phyloP scores from a whole-genome alignment of 53 echinoderm and acorn worm genomes.

The Crossaster papposus region DNA sequence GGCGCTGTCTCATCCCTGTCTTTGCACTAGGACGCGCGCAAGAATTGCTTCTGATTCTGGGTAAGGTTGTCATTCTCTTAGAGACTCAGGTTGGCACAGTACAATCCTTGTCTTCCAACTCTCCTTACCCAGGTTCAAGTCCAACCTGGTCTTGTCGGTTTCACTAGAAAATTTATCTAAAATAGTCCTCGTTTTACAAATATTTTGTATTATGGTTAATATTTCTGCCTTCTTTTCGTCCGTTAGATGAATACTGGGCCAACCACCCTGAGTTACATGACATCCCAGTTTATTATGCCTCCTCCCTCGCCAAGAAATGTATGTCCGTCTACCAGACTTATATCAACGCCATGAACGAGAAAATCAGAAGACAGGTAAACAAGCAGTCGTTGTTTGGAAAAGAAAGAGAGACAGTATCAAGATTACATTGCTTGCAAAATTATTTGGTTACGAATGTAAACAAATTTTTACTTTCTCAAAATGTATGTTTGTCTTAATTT shows the following conservation, averaged over 20 bases:
- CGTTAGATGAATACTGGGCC: slow-evolving; percentile 93
- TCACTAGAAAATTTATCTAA: too few species aligned
- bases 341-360: slow-evolving; percentile 98
- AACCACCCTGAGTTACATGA: slow-evolving; percentile 97
- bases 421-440: too few species aligned
- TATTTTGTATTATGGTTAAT: too few species aligned
- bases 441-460: too few species aligned
- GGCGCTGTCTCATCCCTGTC: slow-evolving; percentile 95
- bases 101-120: too few species aligned
- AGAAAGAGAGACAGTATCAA: too few species aligned
- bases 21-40: slow-evolving; percentile 94
- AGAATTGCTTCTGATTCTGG: slow-evolving; percentile 85
- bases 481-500: neutral
- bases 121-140: too few species aligned
- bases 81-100: too few species aligned
- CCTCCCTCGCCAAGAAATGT: slow-evolving; percentile 94
- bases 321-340: slow-evolving; percentile 98
- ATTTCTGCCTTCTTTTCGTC: neutral
- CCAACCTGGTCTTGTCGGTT: too few species aligned
- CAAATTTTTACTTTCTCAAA: too few species aligned
- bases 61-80: slow-evolving; percentile 45
- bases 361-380: slow-evolving; percentile 95
- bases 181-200: too few species aligned
- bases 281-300: slow-evolving; percentile 96
- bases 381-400: too few species aligned